These are phyloP conservation scores for Cylas formicarius DNA, from an alignment of 1,140 invertebrate genomes.

Conservation along the genomic window DNA sequence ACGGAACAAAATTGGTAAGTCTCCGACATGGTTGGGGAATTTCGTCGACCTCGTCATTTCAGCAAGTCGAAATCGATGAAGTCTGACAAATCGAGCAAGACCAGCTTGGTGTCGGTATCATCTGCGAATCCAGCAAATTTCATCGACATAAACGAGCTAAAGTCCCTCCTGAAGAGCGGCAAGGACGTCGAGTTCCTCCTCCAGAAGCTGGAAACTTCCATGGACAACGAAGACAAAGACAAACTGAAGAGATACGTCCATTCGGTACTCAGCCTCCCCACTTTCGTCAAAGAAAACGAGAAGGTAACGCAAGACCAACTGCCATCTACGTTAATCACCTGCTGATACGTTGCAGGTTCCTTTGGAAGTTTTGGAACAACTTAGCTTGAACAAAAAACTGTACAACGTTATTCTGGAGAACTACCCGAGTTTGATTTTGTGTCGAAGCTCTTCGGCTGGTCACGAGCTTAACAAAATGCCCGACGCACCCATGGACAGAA, in stretches of 20 bases:
- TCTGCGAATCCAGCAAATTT: slow-evolving; percentile 26
- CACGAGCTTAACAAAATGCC: slow-evolving; percentile 48
- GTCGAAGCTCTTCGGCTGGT: slow-evolving; percentile 55
- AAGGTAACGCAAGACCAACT: slow-evolving; percentile 45
- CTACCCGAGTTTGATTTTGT: slow-evolving; percentile 59
- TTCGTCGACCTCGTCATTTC: background rate
- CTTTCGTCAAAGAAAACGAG: slow-evolving; percentile 61
- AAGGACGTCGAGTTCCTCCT: slow-evolving; percentile 58
- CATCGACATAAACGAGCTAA: slow-evolving; percentile 53
- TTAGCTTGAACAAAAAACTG: slow-evolving; percentile 56
- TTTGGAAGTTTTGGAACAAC: slow-evolving; percentile 54
- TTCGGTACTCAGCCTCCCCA: slow-evolving; percentile 67
- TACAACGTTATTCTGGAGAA: slow-evolving; percentile 66
- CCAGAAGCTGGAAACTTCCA: slow-evolving; percentile 53
- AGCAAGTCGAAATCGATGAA: slow-evolving; percentile 23
- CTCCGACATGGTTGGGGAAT: background rate
- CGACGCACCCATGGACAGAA: slow-evolving; percentile 38
- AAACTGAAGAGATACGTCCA: slow-evolving; percentile 34
- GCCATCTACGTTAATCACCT: slow-evolving; percentile 2
- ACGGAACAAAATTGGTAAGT: slow-evolving; percentile 47
- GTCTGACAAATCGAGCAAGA: slow-evolving; percentile 30
- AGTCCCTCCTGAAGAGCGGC: slow-evolving; percentile 56
- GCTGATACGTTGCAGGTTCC: slow-evolving; percentile 48
- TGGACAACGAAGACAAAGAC: slow-evolving; percentile 39
- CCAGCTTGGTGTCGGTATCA: slow-evolving; percentile 38